Base-by-base conservation (phyloP, 2,113 vertebrate species). In the Xenus cinereus region DNA sequence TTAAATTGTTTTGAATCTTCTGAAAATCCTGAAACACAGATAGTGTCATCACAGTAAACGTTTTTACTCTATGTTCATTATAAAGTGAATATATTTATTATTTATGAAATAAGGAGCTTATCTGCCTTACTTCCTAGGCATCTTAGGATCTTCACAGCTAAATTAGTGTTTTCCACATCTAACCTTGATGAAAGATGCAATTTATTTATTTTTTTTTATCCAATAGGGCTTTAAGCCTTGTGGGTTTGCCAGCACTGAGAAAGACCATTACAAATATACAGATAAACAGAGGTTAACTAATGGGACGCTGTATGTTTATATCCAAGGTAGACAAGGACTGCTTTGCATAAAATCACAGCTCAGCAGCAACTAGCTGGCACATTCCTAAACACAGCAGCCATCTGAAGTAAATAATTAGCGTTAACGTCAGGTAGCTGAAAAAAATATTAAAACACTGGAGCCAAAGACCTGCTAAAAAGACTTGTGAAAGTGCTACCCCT, bases 381-480 rank as follows among this genome's bases (percentile, higher is more conserved):
- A 30, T 4, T 33, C 67, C 35, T 76, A 14, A 87, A 35, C 45
- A 2, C 51, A 2, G 50, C 24, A 2, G 60, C 12, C 3, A 0
- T 4, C 27, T 19, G 33, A 86, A 78, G 33, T 46, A 50, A 93
- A 50, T 32, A 50, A 5, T 1, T 23, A 60, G 15, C 12, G 6
- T 5, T 7, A n/a, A n/a, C 1, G 0, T 51, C 63, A 6, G 7
- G 15, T 1, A 59, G 63, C 46, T 23, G 41, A 71, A 63, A 50
- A 9, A 35, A 15, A 12, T 20, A 27, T 24, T 35, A 43, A 54
- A 64, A 7, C 2, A 2, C 21, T 12, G 18, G 7, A 82, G 50
- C 33, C 23, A 33, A 79, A 81, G 43, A 48, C 14, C n/a, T 67
- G 43, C 19, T 63, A 9, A 76, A 46, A 84, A 28, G 20, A 23